These are phyloP conservation scores for Aptenodytes forsteri DNA, from an alignment of 2,113 vertebrate genomes.

Conservation along the genomic window DNA sequence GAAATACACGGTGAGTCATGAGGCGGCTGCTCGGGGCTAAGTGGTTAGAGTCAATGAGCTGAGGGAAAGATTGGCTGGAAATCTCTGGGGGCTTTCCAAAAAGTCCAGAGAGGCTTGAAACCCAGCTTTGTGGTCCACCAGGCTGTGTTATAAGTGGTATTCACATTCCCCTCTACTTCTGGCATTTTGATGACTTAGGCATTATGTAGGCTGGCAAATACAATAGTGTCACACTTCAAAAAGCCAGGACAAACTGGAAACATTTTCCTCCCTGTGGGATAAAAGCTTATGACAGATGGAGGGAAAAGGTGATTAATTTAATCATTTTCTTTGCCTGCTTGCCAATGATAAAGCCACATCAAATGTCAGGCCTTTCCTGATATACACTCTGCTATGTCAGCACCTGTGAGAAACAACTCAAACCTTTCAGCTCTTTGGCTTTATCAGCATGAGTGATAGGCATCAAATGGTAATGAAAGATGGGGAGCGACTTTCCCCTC, in stretches of 20 bases:
- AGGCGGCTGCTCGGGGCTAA: neutral
- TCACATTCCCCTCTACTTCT: neutral
- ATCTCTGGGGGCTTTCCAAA: neutral
- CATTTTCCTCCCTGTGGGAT: neutral
- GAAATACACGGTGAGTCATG: neutral
- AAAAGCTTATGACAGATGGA: conserved; percentile 27
- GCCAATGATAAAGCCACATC: conserved; percentile 16
- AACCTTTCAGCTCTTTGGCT: neutral
- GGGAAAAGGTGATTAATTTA: conserved; percentile 40
- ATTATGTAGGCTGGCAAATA: neutral
- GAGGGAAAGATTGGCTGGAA: neutral
- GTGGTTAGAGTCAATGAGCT: neutral
- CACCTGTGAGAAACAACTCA: neutral
- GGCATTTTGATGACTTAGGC: neutral
- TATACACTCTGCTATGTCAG: neutral
- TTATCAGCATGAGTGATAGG: neutral
- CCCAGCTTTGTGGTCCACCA: neutral
- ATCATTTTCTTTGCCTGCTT: neutral
- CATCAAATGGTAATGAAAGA: conserved; percentile 13
- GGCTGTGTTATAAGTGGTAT: neutral
- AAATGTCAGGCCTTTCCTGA: neutral
- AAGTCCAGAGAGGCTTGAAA: neutral
- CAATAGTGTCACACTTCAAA: conserved; percentile 14
- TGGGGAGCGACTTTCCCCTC: neutral
- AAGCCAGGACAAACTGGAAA: conserved; percentile 33